Evolutionary conservation across 2,113 vertebrate genomes (phyloP).

Genomic region (Ceyx melanurus): DNA sequence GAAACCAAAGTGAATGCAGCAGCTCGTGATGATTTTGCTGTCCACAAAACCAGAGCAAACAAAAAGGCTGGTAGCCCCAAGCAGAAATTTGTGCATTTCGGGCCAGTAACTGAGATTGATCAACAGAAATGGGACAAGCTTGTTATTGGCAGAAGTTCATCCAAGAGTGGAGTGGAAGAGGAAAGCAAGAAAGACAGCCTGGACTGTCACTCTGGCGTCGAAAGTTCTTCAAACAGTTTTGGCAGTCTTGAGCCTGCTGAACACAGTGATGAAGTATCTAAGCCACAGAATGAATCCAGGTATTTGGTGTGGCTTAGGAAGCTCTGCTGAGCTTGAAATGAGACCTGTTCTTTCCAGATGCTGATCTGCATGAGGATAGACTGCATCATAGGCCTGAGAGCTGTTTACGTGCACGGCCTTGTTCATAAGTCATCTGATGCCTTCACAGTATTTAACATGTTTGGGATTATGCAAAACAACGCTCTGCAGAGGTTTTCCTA

Average conservation of each 20-base stretch:
- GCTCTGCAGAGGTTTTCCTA: background rate
- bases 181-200: background rate
- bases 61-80: conserved; percentile 71
- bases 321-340: background rate
- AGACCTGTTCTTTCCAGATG: background rate
- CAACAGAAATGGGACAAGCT: conserved; percentile 82
- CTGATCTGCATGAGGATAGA: conserved; percentile 28
- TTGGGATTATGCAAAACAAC: background rate
- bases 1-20: conserved; percentile 75
- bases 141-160: conserved; percentile 72
- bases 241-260: background rate
- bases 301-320: conserved; percentile 56
- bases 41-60: conserved; percentile 78
- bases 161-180: conserved; percentile 62
- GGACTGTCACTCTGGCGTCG: background rate
- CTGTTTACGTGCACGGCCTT: accelerated
- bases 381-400: background rate
- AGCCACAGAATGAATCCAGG: conserved; percentile 62
- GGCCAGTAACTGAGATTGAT: conserved; percentile 92
- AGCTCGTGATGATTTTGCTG: conserved; percentile 74
- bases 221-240: background rate
- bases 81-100: conserved; percentile 91
- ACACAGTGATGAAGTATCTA: background rate
- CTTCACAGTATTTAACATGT: background rate
- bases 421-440: background rate